Evolutionary conservation across 2,113 vertebrate genomes (phyloP).

Genomic region (Illadopsis cleaveri): DNA sequence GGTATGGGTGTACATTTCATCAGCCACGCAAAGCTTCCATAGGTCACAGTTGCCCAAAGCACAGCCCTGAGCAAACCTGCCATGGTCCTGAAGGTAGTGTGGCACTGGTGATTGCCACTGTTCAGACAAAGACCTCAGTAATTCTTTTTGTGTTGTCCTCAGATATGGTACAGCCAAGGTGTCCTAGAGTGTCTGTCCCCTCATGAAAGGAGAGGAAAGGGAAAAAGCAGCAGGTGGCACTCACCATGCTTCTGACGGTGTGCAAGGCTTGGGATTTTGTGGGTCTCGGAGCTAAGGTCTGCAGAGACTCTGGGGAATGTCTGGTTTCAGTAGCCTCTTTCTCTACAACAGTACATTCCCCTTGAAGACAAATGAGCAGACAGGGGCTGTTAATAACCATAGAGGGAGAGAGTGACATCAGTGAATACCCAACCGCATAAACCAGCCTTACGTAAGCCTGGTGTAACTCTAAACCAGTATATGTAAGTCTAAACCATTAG

Average conservation of each 20-base stretch:
- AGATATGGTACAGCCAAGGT: neutral
- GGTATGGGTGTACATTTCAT: neutral
- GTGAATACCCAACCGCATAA: neutral
- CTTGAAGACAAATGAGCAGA: neutral
- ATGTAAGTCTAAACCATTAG: neutral
- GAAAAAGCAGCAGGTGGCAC: neutral
- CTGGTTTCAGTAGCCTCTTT: neutral
- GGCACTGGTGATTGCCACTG: neutral
- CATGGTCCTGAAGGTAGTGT: neutral
- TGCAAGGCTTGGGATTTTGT: neutral
- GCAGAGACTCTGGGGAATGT: neutral
- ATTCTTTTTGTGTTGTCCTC: neutral
- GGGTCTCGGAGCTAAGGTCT: neutral
- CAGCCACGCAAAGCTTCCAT: neutral
- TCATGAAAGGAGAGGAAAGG: neutral
- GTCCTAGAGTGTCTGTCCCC: neutral
- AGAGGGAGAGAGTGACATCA: neutral
- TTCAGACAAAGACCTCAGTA: neutral
- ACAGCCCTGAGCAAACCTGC: neutral
- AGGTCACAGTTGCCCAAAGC: neutral
- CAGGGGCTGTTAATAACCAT: neutral
- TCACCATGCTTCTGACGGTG: neutral
- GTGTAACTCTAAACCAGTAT: neutral
- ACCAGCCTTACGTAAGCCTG: neutral
- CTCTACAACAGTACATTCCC: neutral